Base-by-base conservation (phyloP, 2,888 invertebrate genomes). In the Drepana falcataria region DNA sequence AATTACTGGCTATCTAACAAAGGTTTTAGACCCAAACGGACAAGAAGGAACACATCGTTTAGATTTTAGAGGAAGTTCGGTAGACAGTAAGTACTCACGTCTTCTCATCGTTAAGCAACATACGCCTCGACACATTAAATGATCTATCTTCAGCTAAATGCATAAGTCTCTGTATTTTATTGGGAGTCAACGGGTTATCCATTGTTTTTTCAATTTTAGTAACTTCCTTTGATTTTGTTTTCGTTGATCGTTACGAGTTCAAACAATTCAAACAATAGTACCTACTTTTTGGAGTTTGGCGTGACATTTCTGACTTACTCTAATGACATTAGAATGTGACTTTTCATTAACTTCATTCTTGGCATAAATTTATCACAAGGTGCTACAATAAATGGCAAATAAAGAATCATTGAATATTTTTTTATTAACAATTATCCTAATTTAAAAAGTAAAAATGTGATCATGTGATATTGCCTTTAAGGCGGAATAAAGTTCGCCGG, bases 171-270 rank as follows among this genome's bases (percentile, higher is more conserved):
- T 82, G 79, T 56, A 91, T 89, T 72, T 83, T 90, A 59, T 83
- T 87, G 0, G 90, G 90, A 47, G 89, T 91, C 53, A 89, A 59
- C 35, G 75, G 80, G 72, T 86, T 86, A 78, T 87, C 85, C 88
- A 87, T 88, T 59, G 48, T 68, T 52, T 21, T 21, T 21, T 21
- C 21, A 21, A 21, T 21, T 21, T 21, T 21, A 21, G 21, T 21
- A 21, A 35, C 2, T 35, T 52, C n/a, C 35, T 37, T 40, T 7
- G 5, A 40, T 33, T 5, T 33, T 7, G 33, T 51, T 5, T 3
- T 4, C 49, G 49, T 49, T 49, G 35, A 9, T 21, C 49, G 49
- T 49, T 49, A 49, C 49, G 21, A 3, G n/a, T 37, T 49, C 37
- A 49, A 49, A 49, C 33, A 21, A 35, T 48, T 48, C 21, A 7